Conservation (phyloP, 2,888 invertebrate genomes). For the Latrodectus elegans region DNA sequence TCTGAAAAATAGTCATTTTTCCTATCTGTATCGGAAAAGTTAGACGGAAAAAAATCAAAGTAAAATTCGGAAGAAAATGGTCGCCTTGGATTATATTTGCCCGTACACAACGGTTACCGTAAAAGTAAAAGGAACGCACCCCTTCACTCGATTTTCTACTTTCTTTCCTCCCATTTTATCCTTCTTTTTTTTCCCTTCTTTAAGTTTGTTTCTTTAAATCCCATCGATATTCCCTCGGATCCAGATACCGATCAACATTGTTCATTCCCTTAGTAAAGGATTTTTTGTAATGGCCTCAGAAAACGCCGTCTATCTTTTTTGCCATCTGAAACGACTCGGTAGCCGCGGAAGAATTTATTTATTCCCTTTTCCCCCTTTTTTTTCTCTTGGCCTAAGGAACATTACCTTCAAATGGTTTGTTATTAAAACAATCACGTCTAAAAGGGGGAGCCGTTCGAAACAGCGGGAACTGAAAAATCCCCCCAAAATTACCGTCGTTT, state of each 20-base stretch:
- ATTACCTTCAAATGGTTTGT: conserved; percentile 58
- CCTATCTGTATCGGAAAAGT: conserved; percentile 40
- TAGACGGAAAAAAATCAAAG: conserved; percentile 11
- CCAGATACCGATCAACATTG: conserved; percentile 64
- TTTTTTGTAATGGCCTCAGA: conserved; percentile 60
- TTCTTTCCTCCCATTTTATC: conserved; percentile 8
- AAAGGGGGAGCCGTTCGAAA: neutral
- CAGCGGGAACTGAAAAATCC: neutral
- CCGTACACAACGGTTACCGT: conserved; percentile 40
- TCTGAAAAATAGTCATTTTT: conserved; percentile 46
- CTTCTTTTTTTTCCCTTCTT: conserved; percentile 15
- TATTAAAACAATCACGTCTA: conserved; percentile 61
- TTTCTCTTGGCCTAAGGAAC: neutral
- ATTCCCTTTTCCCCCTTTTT: conserved; percentile 18
- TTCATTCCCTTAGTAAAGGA: conserved; percentile 58
- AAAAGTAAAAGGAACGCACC: conserved; percentile 30
- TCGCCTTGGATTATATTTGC: conserved; percentile 46
- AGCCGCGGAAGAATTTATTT: conserved; percentile 53
- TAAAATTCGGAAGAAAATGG: conserved; percentile 14
- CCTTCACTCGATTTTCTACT: conserved; percentile 34
- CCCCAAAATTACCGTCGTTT: no score
- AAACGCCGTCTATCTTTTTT: conserved; percentile 43
- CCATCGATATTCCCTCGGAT: conserved; percentile 61
- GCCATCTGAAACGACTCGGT: conserved; percentile 58
- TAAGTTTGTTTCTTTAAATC: conserved; percentile 63